Conservation (phyloP, 2,113 vertebrate genomes). For the Climacteris rufus region DNA sequence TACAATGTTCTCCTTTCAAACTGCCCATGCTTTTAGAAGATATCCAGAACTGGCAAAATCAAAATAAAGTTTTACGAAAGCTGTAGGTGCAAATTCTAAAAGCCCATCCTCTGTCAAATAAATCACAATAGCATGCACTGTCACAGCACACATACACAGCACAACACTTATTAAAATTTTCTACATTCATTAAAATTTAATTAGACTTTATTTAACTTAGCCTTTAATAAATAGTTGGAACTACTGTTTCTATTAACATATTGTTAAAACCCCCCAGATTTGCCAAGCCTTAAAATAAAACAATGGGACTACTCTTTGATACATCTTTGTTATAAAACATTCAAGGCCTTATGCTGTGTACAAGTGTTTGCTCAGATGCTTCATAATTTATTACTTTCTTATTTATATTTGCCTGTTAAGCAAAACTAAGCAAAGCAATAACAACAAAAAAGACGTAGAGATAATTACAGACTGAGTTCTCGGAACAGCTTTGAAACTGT, state of each 20-base stretch:
- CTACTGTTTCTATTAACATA: neutral
- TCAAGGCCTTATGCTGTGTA: neutral
- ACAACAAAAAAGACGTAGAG: neutral
- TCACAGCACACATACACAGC: neutral
- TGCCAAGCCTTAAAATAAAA: neutral
- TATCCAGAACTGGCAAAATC: neutral
- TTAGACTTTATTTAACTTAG: neutral
- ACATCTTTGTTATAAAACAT: neutral
- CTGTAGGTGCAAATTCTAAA: neutral
- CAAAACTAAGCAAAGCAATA: neutral
- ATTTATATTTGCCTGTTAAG: neutral
- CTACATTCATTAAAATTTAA: neutral
- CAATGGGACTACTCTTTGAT: neutral
- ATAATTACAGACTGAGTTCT: neutral
- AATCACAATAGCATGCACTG: neutral
- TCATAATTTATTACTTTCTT: constrained; percentile 1
- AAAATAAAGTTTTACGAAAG: neutral
- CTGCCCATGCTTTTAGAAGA: neutral
- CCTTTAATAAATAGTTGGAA: neutral
- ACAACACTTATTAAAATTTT: neutral
- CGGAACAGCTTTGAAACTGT: neutral
- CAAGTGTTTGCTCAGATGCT: neutral
- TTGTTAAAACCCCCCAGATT: neutral
- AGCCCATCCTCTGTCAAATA: neutral
- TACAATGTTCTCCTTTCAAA: neutral